Evolutionary conservation across 2,888 invertebrate genomes (phyloP).

Genomic region (Vannuccia rotundouncinata): DNA sequence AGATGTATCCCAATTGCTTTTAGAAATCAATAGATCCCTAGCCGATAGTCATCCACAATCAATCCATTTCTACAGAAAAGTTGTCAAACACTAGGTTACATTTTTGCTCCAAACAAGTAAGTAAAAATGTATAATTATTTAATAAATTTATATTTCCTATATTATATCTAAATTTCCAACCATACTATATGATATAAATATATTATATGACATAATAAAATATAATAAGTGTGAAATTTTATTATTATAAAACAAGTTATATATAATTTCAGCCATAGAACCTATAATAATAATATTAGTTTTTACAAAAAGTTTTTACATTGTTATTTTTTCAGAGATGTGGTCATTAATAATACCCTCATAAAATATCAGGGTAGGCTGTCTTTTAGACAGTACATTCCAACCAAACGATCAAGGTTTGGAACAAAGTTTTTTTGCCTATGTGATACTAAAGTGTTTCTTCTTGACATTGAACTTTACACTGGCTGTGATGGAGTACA

Average conservation of each 20-base stretch:
- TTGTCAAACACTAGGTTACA: background rate
- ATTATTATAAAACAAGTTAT: background rate
- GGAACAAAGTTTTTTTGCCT: constrained; percentile 12
- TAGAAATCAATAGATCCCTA: constrained; percentile 2
- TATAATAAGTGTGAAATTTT: too few species aligned
- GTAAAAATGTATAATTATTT: background rate
- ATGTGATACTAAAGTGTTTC: background rate
- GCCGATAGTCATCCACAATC: background rate
- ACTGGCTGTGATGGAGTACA: background rate
- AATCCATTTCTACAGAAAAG: background rate
- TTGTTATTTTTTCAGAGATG: background rate
- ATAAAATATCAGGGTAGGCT: background rate
- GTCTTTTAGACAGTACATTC: constrained; percentile 27
- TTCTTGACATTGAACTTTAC: background rate
- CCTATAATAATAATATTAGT: too few species aligned
- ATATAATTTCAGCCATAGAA: too few species aligned
- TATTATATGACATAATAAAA: background rate
- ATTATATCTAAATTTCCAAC: background rate
- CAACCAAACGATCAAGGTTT: constrained; percentile 7
- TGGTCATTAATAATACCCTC: constrained; percentile 6
- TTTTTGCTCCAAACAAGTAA: background rate
- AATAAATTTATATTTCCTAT: background rate
- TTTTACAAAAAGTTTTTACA: too few species aligned
- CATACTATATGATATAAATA: background rate
- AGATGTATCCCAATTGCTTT: background rate